A percentile compares a stretch with the other conserved stretches of the same genome.
Conservation (phyloP, 2,797 vertebrate species). For the Melanotaenia maccullochi region DNA sequence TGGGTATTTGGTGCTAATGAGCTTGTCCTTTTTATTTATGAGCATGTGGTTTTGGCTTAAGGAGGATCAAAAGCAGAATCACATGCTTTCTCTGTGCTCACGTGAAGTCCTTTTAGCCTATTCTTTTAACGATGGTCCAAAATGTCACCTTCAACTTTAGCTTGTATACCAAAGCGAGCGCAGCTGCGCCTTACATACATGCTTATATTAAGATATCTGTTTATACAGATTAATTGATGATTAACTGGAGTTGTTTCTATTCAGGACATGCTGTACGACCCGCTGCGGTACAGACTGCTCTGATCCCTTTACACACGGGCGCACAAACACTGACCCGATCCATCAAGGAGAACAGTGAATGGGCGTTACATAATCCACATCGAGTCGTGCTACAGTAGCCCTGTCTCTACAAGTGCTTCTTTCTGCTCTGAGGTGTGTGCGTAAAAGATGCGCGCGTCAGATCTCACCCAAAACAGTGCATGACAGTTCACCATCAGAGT, state of each 20-base stretch:
- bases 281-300: slow-evolving; percentile 7
- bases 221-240: not conserved
- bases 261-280: slow-evolving; percentile 3
- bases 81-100: slow-evolving; percentile 34
- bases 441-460: slow-evolving; percentile 13
- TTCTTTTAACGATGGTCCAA: not conserved
- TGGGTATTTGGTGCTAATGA: slow-evolving; percentile 12
- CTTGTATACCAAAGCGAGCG: not conserved
- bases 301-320: slow-evolving; percentile 51
- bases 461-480: slow-evolving; percentile 80
- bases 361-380: slow-evolving; percentile 49
- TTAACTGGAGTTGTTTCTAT: not conserved
- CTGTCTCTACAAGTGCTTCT: not conserved
- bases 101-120: not conserved
- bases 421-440: not conserved
- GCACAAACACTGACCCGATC: slow-evolving; percentile 37
- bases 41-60: slow-evolving; percentile 19
- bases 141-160: not conserved
- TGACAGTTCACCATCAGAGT: slow-evolving; percentile 82
- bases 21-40: slow-evolving; percentile 14
- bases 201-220: not conserved
- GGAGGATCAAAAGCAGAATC: slow-evolving; percentile 47
- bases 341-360: slow-evolving; percentile 4
- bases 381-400: not conserved
- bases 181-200: not conserved